phyloP scores from a whole-genome alignment of 2,797 vertebrate genomes.

The Crax fasciolata region DNA sequence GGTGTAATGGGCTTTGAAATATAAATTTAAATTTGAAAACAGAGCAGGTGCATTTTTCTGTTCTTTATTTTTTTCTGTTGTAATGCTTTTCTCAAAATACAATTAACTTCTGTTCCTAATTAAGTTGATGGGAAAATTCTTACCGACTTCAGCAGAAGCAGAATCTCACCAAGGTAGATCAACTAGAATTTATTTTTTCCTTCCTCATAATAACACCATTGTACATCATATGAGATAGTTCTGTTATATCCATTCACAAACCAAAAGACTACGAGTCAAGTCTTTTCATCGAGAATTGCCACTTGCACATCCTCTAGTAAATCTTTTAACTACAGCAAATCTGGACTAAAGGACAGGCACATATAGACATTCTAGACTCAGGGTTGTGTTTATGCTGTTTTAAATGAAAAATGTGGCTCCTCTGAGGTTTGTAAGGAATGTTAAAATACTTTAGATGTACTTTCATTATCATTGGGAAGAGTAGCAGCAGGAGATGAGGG shows the following conservation, averaged over 20 bases:
- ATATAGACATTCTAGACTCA: not conserved
- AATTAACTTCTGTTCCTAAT: slow-evolving; percentile 27
- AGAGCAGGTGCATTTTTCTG: slow-evolving; percentile 56
- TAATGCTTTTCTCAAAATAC: slow-evolving; percentile 4
- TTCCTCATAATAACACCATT: slow-evolving; percentile 44
- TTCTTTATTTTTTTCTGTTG: not conserved
- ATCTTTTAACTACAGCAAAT: not conserved
- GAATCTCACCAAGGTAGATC: slow-evolving; percentile 26
- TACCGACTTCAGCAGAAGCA: not conserved
- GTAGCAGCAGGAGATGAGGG: not conserved
- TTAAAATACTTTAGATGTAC: not conserved
- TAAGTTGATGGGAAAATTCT: slow-evolving; percentile 24
- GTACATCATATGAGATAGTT: slow-evolving; percentile 38
- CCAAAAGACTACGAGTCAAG: not conserved
- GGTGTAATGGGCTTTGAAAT: slow-evolving; percentile 49
- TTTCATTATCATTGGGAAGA: slow-evolving; percentile 1
- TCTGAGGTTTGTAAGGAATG: slow-evolving; percentile 35
- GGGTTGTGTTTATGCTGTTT: not conserved
- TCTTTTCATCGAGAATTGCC: slow-evolving; percentile 32
- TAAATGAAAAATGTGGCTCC: slow-evolving; percentile 20
- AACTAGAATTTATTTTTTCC: not conserved
- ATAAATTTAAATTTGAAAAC: slow-evolving; percentile 46
- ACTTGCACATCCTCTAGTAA: not conserved
- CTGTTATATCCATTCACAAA: slow-evolving; percentile 18
- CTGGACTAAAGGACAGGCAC: not conserved